Percentiles rank a stretch among this genome's conserved stretches.
Evolutionary conservation across 2,113 vertebrate genomes (phyloP).

Genomic region (Scalopus aquaticus): DNA sequence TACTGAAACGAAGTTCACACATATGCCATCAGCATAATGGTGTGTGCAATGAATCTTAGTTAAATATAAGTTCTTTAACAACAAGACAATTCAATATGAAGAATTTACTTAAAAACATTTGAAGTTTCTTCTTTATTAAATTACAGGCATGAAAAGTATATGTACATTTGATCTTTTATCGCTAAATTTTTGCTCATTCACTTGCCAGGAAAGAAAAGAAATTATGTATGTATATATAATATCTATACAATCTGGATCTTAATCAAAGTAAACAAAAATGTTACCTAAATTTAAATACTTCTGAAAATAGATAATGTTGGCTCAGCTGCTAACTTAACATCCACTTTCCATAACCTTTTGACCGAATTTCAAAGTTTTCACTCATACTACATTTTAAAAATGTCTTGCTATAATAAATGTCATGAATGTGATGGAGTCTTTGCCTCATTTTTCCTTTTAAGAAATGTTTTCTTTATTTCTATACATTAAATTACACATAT

Average conservation of each 20-base stretch:
- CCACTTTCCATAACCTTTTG: not conserved
- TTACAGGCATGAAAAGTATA: not conserved
- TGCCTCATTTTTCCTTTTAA: constrained; percentile 55
- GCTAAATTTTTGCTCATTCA: constrained; percentile 8
- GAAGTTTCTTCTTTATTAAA: not conserved
- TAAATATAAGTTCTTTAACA: constrained; percentile 14
- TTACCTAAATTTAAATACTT: not conserved
- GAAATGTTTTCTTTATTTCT: constrained; percentile 54
- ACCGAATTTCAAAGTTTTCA: not conserved
- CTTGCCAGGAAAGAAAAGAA: not conserved
- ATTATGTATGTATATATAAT: not conserved
- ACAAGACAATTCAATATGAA: not conserved
- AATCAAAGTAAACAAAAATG: constrained; percentile 5
- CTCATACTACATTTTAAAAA: not conserved
- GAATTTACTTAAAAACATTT: constrained; percentile 14
- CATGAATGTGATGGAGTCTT: not conserved
- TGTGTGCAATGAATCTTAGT: not conserved
- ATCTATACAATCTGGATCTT: not conserved
- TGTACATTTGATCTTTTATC: not conserved
- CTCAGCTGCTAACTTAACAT: not conserved
- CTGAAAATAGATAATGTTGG: not conserved
- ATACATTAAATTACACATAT: not conserved
- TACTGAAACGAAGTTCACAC: not conserved
- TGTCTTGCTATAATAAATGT: not conserved
- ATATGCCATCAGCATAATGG: not conserved